A percentile compares a stretch with the other conserved stretches of the same genome.
phyloP scores from a whole-genome alignment of 53 echinoderm and acorn worm genomes.

The Arbacia lixula region DNA sequence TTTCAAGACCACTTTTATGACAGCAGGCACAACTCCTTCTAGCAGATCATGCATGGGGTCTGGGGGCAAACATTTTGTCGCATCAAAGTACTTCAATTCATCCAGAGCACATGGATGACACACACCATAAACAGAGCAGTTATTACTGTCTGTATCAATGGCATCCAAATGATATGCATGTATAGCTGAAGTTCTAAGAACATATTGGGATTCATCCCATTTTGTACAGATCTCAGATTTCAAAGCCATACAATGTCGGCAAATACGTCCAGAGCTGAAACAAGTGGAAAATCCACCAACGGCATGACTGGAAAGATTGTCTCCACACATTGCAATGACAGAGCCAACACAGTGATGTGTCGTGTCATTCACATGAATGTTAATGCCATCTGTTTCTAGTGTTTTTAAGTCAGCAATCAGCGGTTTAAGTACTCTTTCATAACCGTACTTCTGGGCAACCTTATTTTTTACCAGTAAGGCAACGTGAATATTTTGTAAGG shows the following conservation, averaged over 20 bases:
- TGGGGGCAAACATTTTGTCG: slow-evolving; percentile 59
- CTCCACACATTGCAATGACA: slow-evolving; percentile 12
- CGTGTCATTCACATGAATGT: background rate
- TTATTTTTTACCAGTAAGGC: slow-evolving; percentile 24
- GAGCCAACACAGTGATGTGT: background rate
- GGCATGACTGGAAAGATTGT: slow-evolving; percentile 29
- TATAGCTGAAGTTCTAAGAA: no score
- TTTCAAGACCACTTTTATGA: slow-evolving; percentile 46
- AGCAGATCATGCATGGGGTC: slow-evolving; percentile 63
- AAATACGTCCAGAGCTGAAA: slow-evolving; percentile 37
- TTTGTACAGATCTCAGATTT: slow-evolving; percentile 35
- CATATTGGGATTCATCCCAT: no score
- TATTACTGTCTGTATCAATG: background rate
- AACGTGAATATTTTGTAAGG: slow-evolving; percentile 12
- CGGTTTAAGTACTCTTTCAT: background rate
- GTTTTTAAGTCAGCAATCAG: background rate
- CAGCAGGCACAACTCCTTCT: slow-evolving; percentile 48
- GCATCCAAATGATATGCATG: no score
- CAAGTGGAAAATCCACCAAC: slow-evolving; percentile 24
- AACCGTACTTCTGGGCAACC: slow-evolving; percentile 25
- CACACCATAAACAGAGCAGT: slow-evolving; percentile 52
- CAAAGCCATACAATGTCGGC: slow-evolving; percentile 50
- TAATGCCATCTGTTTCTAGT: slow-evolving; percentile 17
- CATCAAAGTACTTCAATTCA: slow-evolving; percentile 49
- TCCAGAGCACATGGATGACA: slow-evolving; percentile 49